Conservation (phyloP, 2,888 invertebrate genomes). For the Platypus cylindrus region DNA sequence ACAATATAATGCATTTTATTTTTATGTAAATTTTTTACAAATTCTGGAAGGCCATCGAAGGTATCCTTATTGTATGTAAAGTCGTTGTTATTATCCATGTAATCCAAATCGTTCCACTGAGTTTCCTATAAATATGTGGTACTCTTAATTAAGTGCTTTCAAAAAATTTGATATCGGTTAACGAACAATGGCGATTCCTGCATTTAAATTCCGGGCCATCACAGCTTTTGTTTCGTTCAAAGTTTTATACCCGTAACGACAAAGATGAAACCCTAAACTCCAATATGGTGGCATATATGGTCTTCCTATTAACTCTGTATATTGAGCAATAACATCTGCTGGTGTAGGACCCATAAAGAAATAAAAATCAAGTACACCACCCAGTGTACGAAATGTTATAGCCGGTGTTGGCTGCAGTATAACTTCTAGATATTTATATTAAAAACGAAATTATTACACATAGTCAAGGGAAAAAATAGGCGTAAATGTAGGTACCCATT, state of each 20-base stretch:
- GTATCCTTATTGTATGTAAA: slow-evolving; percentile 57
- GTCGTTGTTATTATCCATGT: slow-evolving; percentile 66
- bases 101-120: slow-evolving; percentile 79
- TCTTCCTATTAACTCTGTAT: slow-evolving; percentile 55
- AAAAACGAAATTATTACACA: no score
- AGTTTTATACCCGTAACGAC: slow-evolving; percentile 50
- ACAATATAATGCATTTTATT: slow-evolving; percentile 65
- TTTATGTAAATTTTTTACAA: slow-evolving; percentile 53
- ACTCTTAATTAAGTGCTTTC: no score
- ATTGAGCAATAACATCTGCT: slow-evolving; percentile 51
- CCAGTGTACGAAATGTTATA: slow-evolving; percentile 69
- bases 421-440: no score
- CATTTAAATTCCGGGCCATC: slow-evolving; percentile 55
- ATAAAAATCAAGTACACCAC: slow-evolving; percentile 70
- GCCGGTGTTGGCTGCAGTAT: slow-evolving; percentile 68
- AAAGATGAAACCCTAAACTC: slow-evolving; percentile 79
- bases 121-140: slow-evolving; percentile 48
- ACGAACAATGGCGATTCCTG: slow-evolving; percentile 66
- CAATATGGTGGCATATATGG: slow-evolving; percentile 80
- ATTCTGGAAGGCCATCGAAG: slow-evolving; percentile 53
- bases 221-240: slow-evolving; percentile 51
- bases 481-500: no score
- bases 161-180: no score
- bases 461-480: no score
- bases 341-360: slow-evolving; percentile 68